phyloP scores from a whole-genome alignment of 2,797 vertebrate species.

The Acanthurus leucopareius region DNA sequence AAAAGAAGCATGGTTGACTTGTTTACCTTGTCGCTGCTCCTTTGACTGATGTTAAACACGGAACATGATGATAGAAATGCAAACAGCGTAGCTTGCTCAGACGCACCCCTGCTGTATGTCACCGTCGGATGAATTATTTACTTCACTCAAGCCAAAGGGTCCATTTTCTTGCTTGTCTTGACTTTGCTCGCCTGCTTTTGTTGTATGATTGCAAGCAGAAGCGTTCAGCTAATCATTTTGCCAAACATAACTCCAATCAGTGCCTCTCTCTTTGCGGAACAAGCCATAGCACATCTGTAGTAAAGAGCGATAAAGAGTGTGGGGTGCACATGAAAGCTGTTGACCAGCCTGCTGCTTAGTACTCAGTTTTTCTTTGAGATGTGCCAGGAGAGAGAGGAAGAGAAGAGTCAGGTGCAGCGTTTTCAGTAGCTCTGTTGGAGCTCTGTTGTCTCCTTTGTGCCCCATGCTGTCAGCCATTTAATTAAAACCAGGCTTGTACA shows the following conservation, averaged over 20 bases:
- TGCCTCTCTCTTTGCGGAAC: conserved; percentile 7
- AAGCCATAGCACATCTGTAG: conserved; percentile 18
- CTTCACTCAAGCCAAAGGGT: conserved; percentile 18
- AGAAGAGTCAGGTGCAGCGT: conserved; percentile 58
- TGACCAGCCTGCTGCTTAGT: not conserved
- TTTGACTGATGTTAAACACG: conserved; percentile 6
- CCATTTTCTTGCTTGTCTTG: conserved; percentile 20
- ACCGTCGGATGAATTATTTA: conserved; percentile 53
- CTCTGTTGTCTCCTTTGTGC: conserved; percentile 54
- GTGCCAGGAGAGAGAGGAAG: conserved; percentile 3
- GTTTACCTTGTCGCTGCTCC: conserved; percentile 9
- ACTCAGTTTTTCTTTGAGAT: conserved; percentile 22
- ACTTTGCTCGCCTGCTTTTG: conserved; percentile 4
- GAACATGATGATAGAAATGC: conserved; percentile 8
- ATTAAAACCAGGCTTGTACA: conserved; percentile 71
- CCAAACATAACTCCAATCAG: conserved; percentile 43
- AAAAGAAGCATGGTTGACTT: not conserved
- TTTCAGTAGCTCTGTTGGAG: conserved; percentile 41
- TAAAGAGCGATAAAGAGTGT: not conserved
- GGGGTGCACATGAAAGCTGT: conserved; percentile 1
- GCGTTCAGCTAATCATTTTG: conserved; percentile 34
- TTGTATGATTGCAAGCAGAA: conserved; percentile 3
- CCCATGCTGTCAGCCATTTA: conserved; percentile 65
- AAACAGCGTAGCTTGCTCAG: conserved; percentile 1
- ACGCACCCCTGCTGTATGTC: conserved; percentile 34